Conservation (phyloP, 2,113 vertebrate species). For the Andinoacara biseriatus region DNA sequence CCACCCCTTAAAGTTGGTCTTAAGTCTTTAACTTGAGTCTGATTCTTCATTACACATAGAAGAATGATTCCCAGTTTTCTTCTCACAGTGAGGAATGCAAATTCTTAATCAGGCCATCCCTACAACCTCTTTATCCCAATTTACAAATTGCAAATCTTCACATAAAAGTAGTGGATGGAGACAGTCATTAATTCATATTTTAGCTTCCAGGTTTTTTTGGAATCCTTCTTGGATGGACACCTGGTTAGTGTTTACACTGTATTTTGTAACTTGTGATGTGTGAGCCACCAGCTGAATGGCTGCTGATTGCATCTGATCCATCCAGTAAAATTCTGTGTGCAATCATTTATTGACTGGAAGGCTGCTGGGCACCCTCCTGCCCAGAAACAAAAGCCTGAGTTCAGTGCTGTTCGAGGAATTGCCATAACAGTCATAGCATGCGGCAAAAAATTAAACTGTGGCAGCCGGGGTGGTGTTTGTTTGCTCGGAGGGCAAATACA, state of each 20-base stretch:
- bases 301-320: neutral
- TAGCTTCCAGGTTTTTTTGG: neutral
- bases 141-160: neutral
- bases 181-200: neutral
- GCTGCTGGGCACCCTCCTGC: neutral
- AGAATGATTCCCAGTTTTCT: too few relatives aligned
- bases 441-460: neutral
- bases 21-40: too few relatives aligned
- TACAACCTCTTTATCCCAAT: too few relatives aligned
- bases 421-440: neutral
- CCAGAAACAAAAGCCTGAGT: too few relatives aligned
- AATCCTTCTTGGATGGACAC: neutral
- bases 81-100: too few relatives aligned
- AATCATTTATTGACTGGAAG: neutral
- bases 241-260: neutral
- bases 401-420: neutral
- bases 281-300: neutral
- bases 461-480: neutral
- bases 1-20: too few relatives aligned
- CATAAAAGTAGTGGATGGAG: neutral
- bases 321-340: neutral
- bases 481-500: neutral
- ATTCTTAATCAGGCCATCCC: too few relatives aligned
- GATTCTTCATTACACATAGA: too few relatives aligned
- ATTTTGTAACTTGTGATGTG: neutral